These are phyloP conservation scores for Larimichthys polyactis DNA, from an alignment of 2,113 vertebrate species.

Conservation along the genomic window DNA sequence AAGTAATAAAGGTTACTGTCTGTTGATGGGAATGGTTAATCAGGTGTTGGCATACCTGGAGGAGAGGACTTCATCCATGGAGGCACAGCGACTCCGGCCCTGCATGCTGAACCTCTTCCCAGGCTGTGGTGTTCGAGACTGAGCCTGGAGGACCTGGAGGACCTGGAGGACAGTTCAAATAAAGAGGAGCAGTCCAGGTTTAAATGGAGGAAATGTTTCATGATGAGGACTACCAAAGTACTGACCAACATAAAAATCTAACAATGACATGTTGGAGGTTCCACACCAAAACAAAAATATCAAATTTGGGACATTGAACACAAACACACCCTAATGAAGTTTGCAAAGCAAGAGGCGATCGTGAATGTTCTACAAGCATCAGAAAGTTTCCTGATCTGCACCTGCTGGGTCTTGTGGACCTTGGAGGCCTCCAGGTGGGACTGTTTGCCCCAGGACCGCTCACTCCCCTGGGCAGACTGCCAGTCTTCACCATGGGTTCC, in stretches of 20 bases:
- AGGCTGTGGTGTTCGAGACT: conserved; percentile 89
- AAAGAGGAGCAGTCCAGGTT: neutral
- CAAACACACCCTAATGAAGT: neutral
- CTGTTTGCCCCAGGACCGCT: conserved; percentile 77
- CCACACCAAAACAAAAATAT: neutral
- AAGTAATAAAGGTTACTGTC: neutral
- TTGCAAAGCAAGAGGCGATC: too few species aligned
- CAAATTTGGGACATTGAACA: neutral
- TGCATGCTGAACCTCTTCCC: conserved; percentile 86
- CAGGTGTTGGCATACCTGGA: conserved; percentile 63
- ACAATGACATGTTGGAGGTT: neutral
- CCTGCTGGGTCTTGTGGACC: conserved; percentile 72
- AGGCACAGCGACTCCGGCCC: conserved; percentile 91
- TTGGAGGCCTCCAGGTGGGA: conserved; percentile 71
- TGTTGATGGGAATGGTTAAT: neutral
- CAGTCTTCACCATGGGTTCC: conserved; percentile 77
- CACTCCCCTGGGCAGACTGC: conserved; percentile 83
- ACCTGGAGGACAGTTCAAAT: neutral
- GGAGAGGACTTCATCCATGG: conserved; percentile 91
- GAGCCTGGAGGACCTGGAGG: conserved; percentile 79
- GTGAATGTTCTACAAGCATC: neutral
- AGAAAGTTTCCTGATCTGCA: conserved; percentile 19
- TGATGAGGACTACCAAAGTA: neutral
- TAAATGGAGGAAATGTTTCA: neutral
- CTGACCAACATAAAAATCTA: too few species aligned